These are phyloP conservation scores for Drosophila ogumai DNA, from an alignment of 1,140 invertebrate genomes.

Conservation along the genomic window DNA sequence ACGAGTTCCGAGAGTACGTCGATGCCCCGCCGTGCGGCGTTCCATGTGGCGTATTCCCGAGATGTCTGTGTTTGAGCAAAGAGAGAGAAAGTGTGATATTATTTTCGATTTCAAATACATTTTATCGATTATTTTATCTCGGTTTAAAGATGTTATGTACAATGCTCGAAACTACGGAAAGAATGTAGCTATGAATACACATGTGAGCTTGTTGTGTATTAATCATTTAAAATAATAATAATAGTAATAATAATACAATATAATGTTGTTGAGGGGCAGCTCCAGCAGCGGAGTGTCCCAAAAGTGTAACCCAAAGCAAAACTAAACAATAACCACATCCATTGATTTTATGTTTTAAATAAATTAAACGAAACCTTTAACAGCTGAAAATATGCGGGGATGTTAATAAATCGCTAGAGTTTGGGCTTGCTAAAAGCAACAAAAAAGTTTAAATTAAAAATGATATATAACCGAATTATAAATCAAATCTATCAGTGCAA, in stretches of 20 bases:
- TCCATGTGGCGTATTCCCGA: slow-evolving; percentile 57
- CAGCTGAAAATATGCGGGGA: slow-evolving; percentile 17
- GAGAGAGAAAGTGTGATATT: slow-evolving; percentile 1
- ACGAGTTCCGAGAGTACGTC: slow-evolving; percentile 88
- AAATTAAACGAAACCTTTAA: slow-evolving; percentile 30
- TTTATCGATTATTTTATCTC: not conserved
- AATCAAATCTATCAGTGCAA: too few species aligned
- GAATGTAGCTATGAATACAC: slow-evolving; percentile 39
- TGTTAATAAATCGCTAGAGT: not conserved
- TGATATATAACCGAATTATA: too few species aligned
- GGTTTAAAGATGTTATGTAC: slow-evolving; percentile 39
- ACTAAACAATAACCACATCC: slow-evolving; percentile 49
- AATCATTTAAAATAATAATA: slow-evolving; percentile 22
- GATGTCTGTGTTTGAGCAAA: slow-evolving; percentile 50
- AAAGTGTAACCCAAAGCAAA: slow-evolving; percentile 33
- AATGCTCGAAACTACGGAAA: slow-evolving; percentile 52
- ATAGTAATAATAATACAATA: slow-evolving; percentile 7
- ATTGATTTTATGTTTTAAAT: slow-evolving; percentile 18
- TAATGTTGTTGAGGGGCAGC: slow-evolving; percentile 4
- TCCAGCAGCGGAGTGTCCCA: slow-evolving; percentile 4
- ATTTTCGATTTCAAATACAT: not conserved
- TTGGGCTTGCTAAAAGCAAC: not conserved
- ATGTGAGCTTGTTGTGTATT: slow-evolving; percentile 31
- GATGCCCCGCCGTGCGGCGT: slow-evolving; percentile 86
- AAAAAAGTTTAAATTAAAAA: too few species aligned